Percentiles rank a stretch among this genome's conserved stretches.
These are phyloP conservation scores for Morone chrysops DNA, from an alignment of 2,113 vertebrate species.

Conservation along the genomic window DNA sequence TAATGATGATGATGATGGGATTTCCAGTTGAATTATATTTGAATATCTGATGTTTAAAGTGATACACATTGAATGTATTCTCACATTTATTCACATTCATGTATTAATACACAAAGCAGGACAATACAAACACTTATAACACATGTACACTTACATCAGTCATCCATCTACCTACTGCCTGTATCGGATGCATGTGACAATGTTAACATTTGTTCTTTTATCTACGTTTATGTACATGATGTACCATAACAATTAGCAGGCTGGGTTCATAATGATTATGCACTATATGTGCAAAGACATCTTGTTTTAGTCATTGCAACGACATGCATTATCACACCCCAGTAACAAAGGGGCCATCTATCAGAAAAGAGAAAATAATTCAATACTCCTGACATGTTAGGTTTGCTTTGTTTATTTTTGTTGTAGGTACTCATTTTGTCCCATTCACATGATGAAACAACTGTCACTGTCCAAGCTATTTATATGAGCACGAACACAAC, in stretches of 20 bases:
- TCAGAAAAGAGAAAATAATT: neutral
- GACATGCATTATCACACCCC: conserved; percentile 42
- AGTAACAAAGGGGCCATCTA: neutral
- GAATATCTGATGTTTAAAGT: neutral
- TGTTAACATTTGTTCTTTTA: conserved; percentile 8
- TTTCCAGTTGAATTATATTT: neutral
- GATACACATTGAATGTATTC: neutral
- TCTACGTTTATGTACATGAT: conserved; percentile 50
- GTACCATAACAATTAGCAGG: conserved; percentile 62
- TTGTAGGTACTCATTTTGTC: neutral
- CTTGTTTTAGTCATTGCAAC: conserved; percentile 41
- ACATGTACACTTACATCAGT: neutral
- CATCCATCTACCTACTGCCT: neutral
- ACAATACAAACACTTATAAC: neutral
- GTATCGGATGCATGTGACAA: neutral
- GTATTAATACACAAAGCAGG: neutral
- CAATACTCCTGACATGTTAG: neutral
- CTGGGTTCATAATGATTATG: conserved; percentile 47
- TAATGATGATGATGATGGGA: too few species aligned
- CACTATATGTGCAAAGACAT: conserved; percentile 10
- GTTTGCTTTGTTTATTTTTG: neutral
- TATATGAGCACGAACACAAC: conserved; percentile 20
- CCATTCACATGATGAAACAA: neutral
- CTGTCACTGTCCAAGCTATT: conserved; percentile 2
- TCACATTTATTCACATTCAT: neutral